Percentiles rank a stretch among this genome's conserved stretches.
Evolutionary conservation across 2,113 vertebrate genomes (phyloP).

Genomic region (Callorhinus ursinus): DNA sequence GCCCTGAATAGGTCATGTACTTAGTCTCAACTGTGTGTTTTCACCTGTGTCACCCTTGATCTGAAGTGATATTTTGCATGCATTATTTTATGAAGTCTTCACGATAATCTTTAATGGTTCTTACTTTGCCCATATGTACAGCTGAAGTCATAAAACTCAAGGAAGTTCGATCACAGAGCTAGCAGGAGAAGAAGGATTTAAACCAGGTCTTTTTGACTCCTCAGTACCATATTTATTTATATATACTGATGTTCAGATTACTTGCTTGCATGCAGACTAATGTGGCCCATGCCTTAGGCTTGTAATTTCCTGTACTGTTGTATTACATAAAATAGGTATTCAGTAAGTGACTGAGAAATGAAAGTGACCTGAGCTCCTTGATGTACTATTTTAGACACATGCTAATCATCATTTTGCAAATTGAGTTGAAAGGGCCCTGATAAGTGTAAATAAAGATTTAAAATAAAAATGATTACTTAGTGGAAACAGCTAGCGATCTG

Average conservation of each 20-base stretch:
- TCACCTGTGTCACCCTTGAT: neutral
- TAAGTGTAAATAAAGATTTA: constrained; percentile 50
- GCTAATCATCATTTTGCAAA: constrained; percentile 29
- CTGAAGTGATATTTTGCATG: neutral
- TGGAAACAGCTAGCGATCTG: neutral
- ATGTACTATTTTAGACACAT: neutral
- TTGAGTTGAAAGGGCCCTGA: neutral
- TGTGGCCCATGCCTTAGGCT: neutral
- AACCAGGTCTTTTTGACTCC: neutral
- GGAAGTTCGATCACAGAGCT: neutral
- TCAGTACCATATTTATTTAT: neutral
- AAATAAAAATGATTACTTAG: constrained; percentile 53
- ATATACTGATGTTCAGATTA: neutral
- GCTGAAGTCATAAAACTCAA: neutral
- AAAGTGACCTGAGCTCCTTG: neutral
- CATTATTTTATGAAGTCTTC: neutral
- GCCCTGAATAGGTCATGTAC: neutral
- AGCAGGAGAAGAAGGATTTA: neutral
- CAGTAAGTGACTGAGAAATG: neutral
- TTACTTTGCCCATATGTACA: neutral
- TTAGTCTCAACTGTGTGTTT: neutral
- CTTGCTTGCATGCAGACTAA: neutral
- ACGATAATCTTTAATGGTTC: neutral
- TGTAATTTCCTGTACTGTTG: neutral
- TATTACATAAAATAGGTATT: neutral